Conservation (phyloP, 2,888 invertebrate species). For the Ophion costatus region DNA sequence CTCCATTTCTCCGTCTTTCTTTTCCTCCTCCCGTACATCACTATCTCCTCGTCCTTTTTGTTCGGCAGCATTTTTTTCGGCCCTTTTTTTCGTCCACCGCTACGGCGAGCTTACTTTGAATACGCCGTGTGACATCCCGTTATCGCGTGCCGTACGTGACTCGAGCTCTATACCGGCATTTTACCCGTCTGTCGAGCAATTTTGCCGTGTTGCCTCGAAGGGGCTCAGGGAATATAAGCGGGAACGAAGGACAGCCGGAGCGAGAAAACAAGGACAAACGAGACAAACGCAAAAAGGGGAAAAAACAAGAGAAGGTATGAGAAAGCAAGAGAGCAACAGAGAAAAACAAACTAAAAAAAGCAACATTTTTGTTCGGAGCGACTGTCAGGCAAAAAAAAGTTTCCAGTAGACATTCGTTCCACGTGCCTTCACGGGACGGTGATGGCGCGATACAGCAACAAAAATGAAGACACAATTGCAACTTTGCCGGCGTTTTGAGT, state of each 20-base stretch:
- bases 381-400: conserved; percentile 18
- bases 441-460: background rate
- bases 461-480: background rate
- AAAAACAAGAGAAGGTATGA: conserved; percentile 9
- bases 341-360: conserved; percentile 21
- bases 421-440: background rate
- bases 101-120: conserved; percentile 60
- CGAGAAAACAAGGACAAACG: conserved; percentile 23
- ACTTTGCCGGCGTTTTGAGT: background rate
- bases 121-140: conserved; percentile 71
- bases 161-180: conserved; percentile 71
- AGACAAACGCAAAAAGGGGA: conserved; percentile 33
- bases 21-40: conserved; percentile 67
- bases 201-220: conserved; percentile 55
- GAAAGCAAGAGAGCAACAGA: background rate
- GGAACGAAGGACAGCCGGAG: conserved; percentile 39
- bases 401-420: background rate
- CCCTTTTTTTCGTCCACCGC: conserved; percentile 40
- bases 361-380: conserved; percentile 9
- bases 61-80: conserved; percentile 26
- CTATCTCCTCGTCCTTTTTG: conserved; percentile 17
- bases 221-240: conserved; percentile 38
- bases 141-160: conserved; percentile 79
- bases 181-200: conserved; percentile 70
- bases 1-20: conserved; percentile 59